Base-by-base conservation (phyloP, 2,113 vertebrate genomes). In the Corynorhinus townsendii region DNA sequence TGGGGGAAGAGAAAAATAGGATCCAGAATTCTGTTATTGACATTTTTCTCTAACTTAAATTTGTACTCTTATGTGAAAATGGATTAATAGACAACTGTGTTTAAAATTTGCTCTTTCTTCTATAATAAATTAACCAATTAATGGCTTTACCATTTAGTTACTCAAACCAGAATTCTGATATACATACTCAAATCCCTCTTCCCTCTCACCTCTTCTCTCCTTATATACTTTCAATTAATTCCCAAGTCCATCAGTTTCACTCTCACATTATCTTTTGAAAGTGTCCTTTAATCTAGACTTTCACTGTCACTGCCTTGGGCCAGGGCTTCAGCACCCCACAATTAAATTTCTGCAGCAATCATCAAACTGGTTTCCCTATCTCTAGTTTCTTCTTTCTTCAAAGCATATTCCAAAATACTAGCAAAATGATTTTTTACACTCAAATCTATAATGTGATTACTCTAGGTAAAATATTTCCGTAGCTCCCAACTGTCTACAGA, bases 21-120 rank as follows among this genome's bases (percentile, higher is more conserved):
- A 90, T 22, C 47, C 35, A 95, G 56, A 45, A 28, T 17, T 12
- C 47, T 68, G 69, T 94, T 83, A 59, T 35, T 82, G 33, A 64
- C 17, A 28, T 84, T 28, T 89, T 82, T 84, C 47, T 82, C 56
- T 93, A 35, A 84, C 91, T 96, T 94, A 94, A 69, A 47, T 86
- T 52, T 93, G 30, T 66, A 40, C 38, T 82, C 24, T 38, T 76
- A 40, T 59, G 28, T 86, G 35, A 92, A 89, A 95, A 69, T 77
- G 62, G 40, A 90, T 85, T 85, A 73, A 72, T 68, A 88, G 45
- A 59, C 5, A 28, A 35, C 14, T 90, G 17, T 38, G 11, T 54
- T 91, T 93, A 75, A 22, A 59, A 77, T 75, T 85, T 91, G 30
- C 4, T 81, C 62, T 80, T 95, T 91, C 54, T 95, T 35, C 47